A percentile compares a stretch with the other conserved stretches of the same genome.
Evolutionary conservation across 2,888 invertebrate species (phyloP).

Genomic region (Aphidius colemani): DNA sequence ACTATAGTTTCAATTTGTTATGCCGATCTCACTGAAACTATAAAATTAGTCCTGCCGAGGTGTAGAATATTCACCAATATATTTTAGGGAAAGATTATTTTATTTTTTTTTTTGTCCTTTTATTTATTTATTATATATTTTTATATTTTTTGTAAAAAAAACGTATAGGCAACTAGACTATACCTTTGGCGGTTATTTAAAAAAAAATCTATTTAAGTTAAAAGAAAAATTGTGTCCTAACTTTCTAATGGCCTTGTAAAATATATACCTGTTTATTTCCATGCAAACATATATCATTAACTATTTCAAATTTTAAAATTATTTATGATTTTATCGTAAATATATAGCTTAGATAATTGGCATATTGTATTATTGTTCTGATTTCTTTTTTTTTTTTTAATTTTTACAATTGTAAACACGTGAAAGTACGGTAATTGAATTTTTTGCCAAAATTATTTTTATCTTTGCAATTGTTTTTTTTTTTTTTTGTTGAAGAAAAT

Average conservation of each 20-base stretch:
- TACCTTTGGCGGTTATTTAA: slow-evolving; percentile 9
- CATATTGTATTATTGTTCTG: too few relatives aligned
- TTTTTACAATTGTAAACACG: too few relatives aligned
- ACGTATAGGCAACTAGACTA: slow-evolving; percentile 1
- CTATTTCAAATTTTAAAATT: too few relatives aligned
- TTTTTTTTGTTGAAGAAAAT: too few relatives aligned
- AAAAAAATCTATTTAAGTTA: background rate
- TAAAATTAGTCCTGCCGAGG: slow-evolving; percentile 22
- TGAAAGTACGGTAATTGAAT: too few relatives aligned
- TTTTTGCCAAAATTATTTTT: too few relatives aligned
- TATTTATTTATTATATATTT: background rate
- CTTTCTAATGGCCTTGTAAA: background rate
- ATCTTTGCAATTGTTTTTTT: too few relatives aligned
- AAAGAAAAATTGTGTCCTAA: slow-evolving; percentile 9
- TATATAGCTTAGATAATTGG: too few relatives aligned
- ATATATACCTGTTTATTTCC: too few relatives aligned
- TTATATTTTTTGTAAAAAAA: background rate
- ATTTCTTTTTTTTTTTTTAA: too few relatives aligned
- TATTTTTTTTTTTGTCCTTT: background rate
- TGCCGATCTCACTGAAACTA: slow-evolving; percentile 7
- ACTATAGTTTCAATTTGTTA: slow-evolving; percentile 14
- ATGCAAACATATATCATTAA: too few relatives aligned
- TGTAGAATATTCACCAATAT: slow-evolving; percentile 1
- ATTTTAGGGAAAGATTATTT: background rate
- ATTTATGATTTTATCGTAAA: too few relatives aligned